Base-by-base conservation (phyloP, 2,113 vertebrate species). In the Saccopteryx bilineata region DNA sequence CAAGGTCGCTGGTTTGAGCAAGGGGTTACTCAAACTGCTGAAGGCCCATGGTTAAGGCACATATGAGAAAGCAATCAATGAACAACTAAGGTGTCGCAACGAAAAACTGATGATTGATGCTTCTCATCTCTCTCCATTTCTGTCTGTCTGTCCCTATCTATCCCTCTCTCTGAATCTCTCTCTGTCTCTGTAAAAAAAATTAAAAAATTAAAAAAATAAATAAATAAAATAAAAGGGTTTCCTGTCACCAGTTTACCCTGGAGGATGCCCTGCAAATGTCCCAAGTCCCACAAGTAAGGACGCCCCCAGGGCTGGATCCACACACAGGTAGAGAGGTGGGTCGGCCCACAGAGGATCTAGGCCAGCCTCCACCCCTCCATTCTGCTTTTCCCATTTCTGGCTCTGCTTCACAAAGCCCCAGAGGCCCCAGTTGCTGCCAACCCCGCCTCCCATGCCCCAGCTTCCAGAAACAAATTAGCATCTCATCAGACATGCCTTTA, bases 401-500 rank as follows among this genome's bases (percentile, higher is more conserved):
- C 72, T 88, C 39, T 26, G 50, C 68, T 31, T 95, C 90, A 39
- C 19, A 80, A 60, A 86, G 80, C 92, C 87, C 72, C 69, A 60
- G 87, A 52, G 71, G 26, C 46, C 21, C 75, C 0, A 9, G 85
- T 4, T 60, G 68, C 83, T 58, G 48, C 68, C 52, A 60, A 74
- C 87, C 82, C 87, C n/a, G 18, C 39, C 39, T 39, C 39, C 39
- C 39, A 39, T 39, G 39, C 39, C 17, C 69, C 60, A 17, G 76
- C 93, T 96, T 93, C 90, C 48, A 0, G 31, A 71, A 95, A 96
- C 94, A 93, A 97, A 97, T 95, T 90, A 95, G 39, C 90, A 87
- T 96, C 92, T 95, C 93, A 95, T 96, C 65, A 93, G 83, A 91
- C 71, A 80, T 66, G 87, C 39, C 83, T 97, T 96, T 93, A 69